Evolutionary conservation across 2,797 vertebrate genomes (phyloP).

Genomic region (Gorsachius magnificus): DNA sequence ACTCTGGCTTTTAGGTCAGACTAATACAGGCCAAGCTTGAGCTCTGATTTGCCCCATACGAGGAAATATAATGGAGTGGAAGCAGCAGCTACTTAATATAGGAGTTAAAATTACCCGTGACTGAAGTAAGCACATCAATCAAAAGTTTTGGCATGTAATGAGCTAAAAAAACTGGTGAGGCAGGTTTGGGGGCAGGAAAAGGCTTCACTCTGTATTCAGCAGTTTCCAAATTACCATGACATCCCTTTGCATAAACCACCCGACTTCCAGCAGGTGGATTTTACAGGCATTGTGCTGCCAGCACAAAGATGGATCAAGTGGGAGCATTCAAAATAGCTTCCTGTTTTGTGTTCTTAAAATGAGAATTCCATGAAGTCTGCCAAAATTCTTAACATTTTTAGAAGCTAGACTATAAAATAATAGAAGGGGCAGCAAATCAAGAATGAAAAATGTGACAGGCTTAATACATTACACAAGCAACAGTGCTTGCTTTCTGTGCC

Average conservation of each 20-base stretch:
- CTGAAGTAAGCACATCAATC: constrained; percentile 92
- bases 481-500: background rate
- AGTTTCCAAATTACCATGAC: constrained; percentile 84
- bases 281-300: constrained; percentile 73
- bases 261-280: constrained; percentile 89
- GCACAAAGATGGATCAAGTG: constrained; percentile 76
- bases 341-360: constrained; percentile 73
- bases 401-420: background rate
- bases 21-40: constrained; percentile 62
- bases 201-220: constrained; percentile 79
- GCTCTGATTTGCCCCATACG: constrained; percentile 84
- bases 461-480: background rate
- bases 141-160: constrained; percentile 86
- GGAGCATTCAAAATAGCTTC: constrained; percentile 74
- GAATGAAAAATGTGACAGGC: background rate
- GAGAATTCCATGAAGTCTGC: constrained; percentile 40
- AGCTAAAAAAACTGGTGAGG: constrained; percentile 76
- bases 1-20: constrained; percentile 71
- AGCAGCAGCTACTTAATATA: constrained; percentile 89
- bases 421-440: background rate
- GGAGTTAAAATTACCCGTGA: constrained; percentile 91
- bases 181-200: constrained; percentile 73
- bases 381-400: constrained; percentile 63
- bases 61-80: constrained; percentile 84
- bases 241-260: constrained; percentile 85